Base-by-base conservation (phyloP, 2,797 vertebrate species). In the Toxotes lorentzi region DNA sequence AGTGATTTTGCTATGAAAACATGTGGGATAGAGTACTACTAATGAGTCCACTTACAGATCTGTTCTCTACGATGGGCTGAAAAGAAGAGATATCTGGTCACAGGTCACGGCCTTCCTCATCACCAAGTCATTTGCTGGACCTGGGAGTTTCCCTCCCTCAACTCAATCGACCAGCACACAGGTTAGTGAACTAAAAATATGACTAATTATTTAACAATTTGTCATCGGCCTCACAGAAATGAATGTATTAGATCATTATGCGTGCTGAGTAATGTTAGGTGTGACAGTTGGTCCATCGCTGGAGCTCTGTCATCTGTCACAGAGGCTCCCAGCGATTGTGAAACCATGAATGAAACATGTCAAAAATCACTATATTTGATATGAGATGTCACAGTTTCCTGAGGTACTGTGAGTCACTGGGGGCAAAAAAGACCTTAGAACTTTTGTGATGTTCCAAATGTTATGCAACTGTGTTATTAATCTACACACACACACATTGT, bases 11-110 rank as follows among this genome's bases (percentile, higher is more conserved):
- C 14, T 47, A 2, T 38, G 17, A 19, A 7, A 4, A 19, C 12
- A 51, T 34, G 4, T 24, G 2, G 6, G 3, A 32, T 0, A 10
- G 3, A 57, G 1, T 16, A 10, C 21, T 63, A 9, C 27, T 17
- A 45, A 73, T 67, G 35, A 16, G 35, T 79, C 38, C 3, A 21
- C 16, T 40, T 88, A 34, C 78, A 96, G 96, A 94, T 97, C 76
- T 97, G 95, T 82, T 96, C 92, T 53, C 90, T 97, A 19, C 73
- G 77, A 50, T 96, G 95, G 94, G 85, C 94, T 63, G 91, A 93
- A 62, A 81, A 92, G 76, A 94, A 82, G 73, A 88, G 84, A 21
- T 82, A 86, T 79, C 79, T 96, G 61, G 45, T 95, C 58, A 95
- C 92, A 50, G 94, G 93, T 56, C 95, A 96, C 47, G 95, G 94